phyloP scores from a whole-genome alignment of 2,888 invertebrate genomes.

The Steromphala cineraria region DNA sequence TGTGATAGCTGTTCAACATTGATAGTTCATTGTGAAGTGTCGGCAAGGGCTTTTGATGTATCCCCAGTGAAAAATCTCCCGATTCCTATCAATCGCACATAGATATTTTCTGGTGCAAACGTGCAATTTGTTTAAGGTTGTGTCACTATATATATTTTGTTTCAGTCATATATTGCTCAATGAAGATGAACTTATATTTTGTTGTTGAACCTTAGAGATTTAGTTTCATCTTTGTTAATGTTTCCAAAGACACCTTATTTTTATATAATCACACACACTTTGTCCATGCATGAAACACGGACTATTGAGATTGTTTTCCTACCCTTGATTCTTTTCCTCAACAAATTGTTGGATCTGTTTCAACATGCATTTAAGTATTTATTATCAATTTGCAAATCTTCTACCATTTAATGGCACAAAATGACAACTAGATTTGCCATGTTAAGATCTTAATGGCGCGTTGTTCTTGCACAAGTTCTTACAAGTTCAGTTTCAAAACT shows the following conservation, averaged over 20 bases:
- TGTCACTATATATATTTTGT: conserved; percentile 27
- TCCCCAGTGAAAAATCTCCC: conserved; percentile 1
- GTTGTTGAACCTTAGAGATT: conserved; percentile 22
- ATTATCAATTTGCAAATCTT: neutral
- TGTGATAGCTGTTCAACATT: neutral
- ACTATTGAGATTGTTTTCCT: conserved; percentile 11
- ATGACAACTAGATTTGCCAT: neutral
- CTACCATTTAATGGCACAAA: conserved; percentile 13
- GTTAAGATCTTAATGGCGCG: neutral
- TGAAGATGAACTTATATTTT: conserved; percentile 22
- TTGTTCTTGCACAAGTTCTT: conserved; percentile 2
- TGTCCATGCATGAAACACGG: conserved; percentile 13
- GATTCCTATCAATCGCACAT: neutral
- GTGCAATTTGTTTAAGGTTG: conserved; percentile 27
- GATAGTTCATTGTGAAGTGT: neutral
- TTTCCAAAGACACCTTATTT: conserved; percentile 19
- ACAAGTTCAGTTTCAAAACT: too few species aligned
- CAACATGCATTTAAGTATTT: conserved; percentile 13
- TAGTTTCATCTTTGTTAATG: conserved; percentile 17
- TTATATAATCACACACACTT: conserved; percentile 14
- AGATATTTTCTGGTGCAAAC: conserved; percentile 2
- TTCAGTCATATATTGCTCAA: conserved; percentile 29
- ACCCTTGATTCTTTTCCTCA: conserved; percentile 15
- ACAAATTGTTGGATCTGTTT: conserved; percentile 10
- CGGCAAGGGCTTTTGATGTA: neutral